phyloP scores from a whole-genome alignment of 1,140 invertebrate species.

The Drosophila parvula region DNA sequence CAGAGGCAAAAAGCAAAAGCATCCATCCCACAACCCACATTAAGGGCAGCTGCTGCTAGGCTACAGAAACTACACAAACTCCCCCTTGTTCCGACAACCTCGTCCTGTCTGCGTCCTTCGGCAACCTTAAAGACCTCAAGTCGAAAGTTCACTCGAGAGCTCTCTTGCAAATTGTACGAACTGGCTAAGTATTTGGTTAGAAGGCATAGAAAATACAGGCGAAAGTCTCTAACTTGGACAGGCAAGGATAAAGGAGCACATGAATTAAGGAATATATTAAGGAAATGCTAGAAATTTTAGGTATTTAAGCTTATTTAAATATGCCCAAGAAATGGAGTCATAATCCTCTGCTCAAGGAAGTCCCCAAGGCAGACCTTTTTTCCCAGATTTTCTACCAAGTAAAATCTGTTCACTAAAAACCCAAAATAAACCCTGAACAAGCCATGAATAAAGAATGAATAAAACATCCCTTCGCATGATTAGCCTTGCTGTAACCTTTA shows the following conservation, averaged over 20 bases:
- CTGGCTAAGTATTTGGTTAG: constrained; percentile 35
- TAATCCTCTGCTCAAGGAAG: neutral
- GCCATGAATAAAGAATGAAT: neutral
- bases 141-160: constrained; percentile 37
- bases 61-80: constrained; percentile 25
- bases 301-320: neutral
- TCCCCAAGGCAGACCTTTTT: too few species aligned
- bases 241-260: neutral
- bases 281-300: neutral
- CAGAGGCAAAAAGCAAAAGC: constrained; percentile 36
- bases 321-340: neutral
- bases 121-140: constrained; percentile 49
- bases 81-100: constrained; percentile 6
- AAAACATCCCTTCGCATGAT: constrained; percentile 12
- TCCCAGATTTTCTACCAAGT: neutral
- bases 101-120: constrained; percentile 30
- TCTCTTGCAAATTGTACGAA: constrained; percentile 62
- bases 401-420: neutral
- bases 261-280: neutral
- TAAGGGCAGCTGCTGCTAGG: constrained; percentile 42
- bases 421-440: neutral
- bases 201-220: constrained; percentile 3
- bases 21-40: constrained; percentile 52
- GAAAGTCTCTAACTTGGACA: constrained; percentile 6
- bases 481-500: constrained; percentile 24